phyloP scores from a whole-genome alignment of 2,888 invertebrate genomes.

The Himalopsyche kuldschensis region DNA sequence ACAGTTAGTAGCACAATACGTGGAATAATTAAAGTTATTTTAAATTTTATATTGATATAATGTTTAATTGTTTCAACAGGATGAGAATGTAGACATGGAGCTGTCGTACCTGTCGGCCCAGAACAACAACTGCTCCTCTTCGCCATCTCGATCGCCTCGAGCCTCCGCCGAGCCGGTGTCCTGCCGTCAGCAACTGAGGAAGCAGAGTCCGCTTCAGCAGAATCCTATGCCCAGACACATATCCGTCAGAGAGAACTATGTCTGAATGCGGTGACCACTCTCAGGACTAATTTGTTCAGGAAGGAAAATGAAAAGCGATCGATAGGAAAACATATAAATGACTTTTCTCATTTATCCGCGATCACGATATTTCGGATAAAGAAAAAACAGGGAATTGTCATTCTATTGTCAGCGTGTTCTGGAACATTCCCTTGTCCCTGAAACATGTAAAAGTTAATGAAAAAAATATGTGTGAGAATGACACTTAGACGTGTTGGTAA shows the following conservation, averaged over 20 bases:
- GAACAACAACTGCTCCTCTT: conserved; percentile 77
- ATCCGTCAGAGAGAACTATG: conserved; percentile 35
- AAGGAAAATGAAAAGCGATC: too few relatives aligned
- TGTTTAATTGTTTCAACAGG: conserved; percentile 43
- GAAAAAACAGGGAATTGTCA: too few relatives aligned
- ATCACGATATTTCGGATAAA: too few relatives aligned
- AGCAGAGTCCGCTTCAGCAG: conserved; percentile 19
- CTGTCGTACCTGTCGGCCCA: conserved; percentile 67
- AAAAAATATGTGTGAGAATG: neutral
- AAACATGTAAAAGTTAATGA: neutral
- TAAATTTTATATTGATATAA: conserved; percentile 3
- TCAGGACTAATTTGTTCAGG: too few relatives aligned
- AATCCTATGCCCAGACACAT: conserved; percentile 1
- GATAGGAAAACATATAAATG: too few relatives aligned
- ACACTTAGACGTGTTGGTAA: too few relatives aligned
- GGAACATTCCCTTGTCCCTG: neutral
- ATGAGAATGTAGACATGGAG: conserved; percentile 60
- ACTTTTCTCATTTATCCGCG: too few relatives aligned
- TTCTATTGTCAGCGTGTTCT: too few relatives aligned
- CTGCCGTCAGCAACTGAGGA: conserved; percentile 31
- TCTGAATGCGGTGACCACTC: neutral
- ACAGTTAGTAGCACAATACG: too few relatives aligned
- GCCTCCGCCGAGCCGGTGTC: conserved; percentile 24
- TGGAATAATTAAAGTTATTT: too few relatives aligned
- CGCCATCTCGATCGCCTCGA: conserved; percentile 79